Evolutionary conservation across 2,113 vertebrate species (phyloP).

Genomic region (Athene noctua): DNA sequence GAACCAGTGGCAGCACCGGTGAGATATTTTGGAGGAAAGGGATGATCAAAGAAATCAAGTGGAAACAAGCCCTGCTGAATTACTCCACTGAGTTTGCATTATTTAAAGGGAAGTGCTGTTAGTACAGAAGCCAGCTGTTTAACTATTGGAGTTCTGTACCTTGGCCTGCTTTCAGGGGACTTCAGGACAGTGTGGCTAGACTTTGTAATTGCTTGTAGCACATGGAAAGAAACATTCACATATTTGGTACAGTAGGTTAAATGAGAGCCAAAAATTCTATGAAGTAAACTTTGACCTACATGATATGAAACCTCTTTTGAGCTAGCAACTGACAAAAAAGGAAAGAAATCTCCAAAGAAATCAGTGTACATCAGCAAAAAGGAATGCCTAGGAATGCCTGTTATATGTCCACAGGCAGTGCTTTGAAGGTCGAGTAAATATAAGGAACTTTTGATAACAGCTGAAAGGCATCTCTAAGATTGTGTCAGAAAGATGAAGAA

Average conservation of each 20-base stretch:
- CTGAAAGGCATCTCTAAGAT: neutral
- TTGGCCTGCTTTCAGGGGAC: constrained; percentile 43
- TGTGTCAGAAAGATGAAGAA: neutral
- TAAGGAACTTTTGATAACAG: neutral
- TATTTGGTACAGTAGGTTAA: constrained; percentile 10
- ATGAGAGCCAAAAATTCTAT: neutral
- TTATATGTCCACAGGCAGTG: constrained; percentile 8
- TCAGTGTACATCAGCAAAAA: constrained; percentile 26
- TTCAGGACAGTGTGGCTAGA: neutral
- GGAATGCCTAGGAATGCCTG: neutral
- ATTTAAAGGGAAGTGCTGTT: constrained; percentile 60
- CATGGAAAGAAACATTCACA: neutral
- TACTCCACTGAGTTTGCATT: constrained; percentile 51
- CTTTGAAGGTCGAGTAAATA: constrained; percentile 6
- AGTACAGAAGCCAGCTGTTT: constrained; percentile 63
- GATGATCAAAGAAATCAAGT: neutral
- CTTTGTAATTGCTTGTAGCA: neutral
- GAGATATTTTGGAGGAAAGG: neutral
- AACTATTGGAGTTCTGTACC: constrained; percentile 46
- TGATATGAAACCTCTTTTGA: neutral
- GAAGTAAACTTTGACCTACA: constrained; percentile 6
- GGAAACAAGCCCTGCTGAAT: constrained; percentile 38
- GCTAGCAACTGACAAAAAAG: constrained; percentile 14
- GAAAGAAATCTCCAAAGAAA: constrained; percentile 18
- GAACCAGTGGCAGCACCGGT: neutral